phyloP scores from a whole-genome alignment of 2,888 invertebrate species.

The Linyphia triangularis region DNA sequence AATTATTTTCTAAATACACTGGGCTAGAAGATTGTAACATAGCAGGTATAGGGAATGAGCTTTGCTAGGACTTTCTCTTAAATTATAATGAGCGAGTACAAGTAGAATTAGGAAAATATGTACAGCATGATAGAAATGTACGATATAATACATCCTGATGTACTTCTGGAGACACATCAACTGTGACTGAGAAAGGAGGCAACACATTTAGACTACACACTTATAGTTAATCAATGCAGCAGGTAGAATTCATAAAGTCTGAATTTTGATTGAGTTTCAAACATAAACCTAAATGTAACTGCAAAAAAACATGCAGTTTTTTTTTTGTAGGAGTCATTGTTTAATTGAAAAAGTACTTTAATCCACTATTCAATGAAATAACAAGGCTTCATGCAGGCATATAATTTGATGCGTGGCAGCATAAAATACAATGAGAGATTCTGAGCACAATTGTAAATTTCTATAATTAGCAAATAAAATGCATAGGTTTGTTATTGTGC shows the following conservation, averaged over 20 bases:
- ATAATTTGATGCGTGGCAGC: too few species aligned
- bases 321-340: neutral
- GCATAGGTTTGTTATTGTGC: neutral
- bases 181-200: constrained; percentile 26
- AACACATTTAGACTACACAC: neutral
- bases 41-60: too few species aligned
- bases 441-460: neutral
- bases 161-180: constrained; percentile 8
- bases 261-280: too few species aligned
- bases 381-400: too few species aligned
- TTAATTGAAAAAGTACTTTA: too few species aligned
- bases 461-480: neutral
- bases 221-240: neutral
- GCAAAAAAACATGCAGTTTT: neutral
- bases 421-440: too few species aligned
- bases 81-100: constrained; percentile 39
- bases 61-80: too few species aligned
- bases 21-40: too few species aligned
- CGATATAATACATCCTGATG: constrained; percentile 15
- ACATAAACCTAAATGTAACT: neutral
- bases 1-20: too few species aligned
- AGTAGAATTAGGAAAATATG: constrained; percentile 54
- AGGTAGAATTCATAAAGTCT: neutral
- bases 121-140: constrained; percentile 52
- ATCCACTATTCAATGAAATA: too few species aligned